Base-by-base conservation (phyloP, 1,140 invertebrate genomes). In the Tetraneura akinire region DNA sequence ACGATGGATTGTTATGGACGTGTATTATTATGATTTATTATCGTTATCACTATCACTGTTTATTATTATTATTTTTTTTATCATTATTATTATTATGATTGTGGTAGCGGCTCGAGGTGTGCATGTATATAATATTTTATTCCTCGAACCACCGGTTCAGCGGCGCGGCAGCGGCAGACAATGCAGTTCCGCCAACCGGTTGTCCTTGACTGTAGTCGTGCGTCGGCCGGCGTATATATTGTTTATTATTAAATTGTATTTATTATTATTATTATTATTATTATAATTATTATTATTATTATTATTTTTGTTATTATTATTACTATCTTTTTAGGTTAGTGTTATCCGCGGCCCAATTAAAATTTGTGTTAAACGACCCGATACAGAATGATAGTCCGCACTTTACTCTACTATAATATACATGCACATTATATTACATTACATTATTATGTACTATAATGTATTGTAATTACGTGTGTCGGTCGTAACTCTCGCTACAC, bases 351-450 rank as follows among this genome's bases (percentile, higher is more conserved):
- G 32, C 11, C 49, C 73, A 76, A 55, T 76, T 73, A 73, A 55
- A 76, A 76, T 18, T 51, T 51, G 32, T 76, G 73, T 76, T 76
- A 45, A 76, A 76, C 73, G 73, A 76, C 32, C 73, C 73, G 53
- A 57, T 37, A 16, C 53, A 9, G 71, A 57, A 42, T 13, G 13
- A 11, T 49, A 8, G 2, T 11, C 10, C 14, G n/a, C 13, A 13
- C 2, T 49, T 9, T 49, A 49, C 14, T 49, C 10, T 49, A 2
- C 14, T 51, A 18, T 51, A 51, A 51, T 18, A 14, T 18, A 1
- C 13, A 14, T 18, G 49, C 11, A 18, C 51, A n/a, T n/a, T 53
- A n/a, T n/a, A n/a, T n/a, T n/a, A n/a, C n/a, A n/a, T n/a, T 3
- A n/a, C 21, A 21, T n/a, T 53, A 53, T n/a, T 53, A 53, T n/a